Percentiles rank a stretch among this genome's conserved stretches.
Conservation (phyloP, 2,888 invertebrate genomes). For the Trisateles emortualis region DNA sequence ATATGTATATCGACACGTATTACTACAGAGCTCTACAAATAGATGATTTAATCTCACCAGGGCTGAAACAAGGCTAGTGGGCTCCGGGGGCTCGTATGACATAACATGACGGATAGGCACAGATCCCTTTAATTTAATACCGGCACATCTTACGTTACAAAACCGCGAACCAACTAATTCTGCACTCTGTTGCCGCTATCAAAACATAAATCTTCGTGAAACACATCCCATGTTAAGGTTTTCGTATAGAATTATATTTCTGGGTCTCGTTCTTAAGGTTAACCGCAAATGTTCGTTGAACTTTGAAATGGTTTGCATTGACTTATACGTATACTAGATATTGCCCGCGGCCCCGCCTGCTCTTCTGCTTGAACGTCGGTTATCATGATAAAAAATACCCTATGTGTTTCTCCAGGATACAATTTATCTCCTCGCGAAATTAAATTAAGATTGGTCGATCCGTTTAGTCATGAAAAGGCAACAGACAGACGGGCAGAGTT, state of each 20-base stretch:
- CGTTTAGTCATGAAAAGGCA: too few species aligned
- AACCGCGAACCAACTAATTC: conserved; percentile 44
- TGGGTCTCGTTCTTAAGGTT: conserved; percentile 14
- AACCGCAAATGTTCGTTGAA: conserved; percentile 5
- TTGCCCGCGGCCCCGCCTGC: too few species aligned
- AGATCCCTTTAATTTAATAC: conserved; percentile 61
- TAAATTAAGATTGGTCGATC: too few species aligned
- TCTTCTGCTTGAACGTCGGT: too few species aligned
- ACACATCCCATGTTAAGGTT: conserved; percentile 35
- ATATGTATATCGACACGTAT: conserved; percentile 26
- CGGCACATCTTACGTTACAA: conserved; percentile 34
- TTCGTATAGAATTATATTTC: conserved; percentile 35
- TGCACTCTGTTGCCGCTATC: conserved; percentile 34
- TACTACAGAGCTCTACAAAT: conserved; percentile 36
- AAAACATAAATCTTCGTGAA: conserved; percentile 41
- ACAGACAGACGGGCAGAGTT: too few species aligned
- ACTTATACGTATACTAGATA: too few species aligned
- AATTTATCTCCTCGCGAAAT: too few species aligned
- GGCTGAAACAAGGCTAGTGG: conserved; percentile 58
- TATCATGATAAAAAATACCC: too few species aligned
- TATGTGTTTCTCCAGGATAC: too few species aligned
- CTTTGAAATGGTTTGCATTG: neutral
- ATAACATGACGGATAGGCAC: conserved; percentile 63
- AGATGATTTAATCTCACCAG: conserved; percentile 55
- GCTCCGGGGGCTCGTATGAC: conserved; percentile 59